Conservation (phyloP, 2,888 invertebrate genomes). For the Agriopis aurantiaria region DNA sequence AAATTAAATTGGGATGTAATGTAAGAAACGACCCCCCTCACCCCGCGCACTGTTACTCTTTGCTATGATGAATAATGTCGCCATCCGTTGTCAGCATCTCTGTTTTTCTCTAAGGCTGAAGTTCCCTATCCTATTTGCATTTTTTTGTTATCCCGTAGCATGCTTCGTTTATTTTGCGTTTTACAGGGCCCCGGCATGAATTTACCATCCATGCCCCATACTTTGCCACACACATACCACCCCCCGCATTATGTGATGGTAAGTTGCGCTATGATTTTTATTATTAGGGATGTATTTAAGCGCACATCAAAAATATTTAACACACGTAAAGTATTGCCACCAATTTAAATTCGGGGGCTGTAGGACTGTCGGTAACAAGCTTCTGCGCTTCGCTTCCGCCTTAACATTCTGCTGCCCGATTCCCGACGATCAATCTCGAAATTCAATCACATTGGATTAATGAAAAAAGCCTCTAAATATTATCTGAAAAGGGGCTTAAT, state of each 20-base stretch:
- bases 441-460: background rate
- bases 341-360: background rate
- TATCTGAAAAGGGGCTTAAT: too few relatives aligned
- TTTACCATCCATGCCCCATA: slow-evolving; percentile 83
- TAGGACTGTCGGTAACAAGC: background rate
- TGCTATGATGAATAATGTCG: background rate
- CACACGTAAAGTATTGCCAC: too few relatives aligned
- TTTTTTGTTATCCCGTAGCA: slow-evolving; percentile 73
- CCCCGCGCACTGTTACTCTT: background rate
- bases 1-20: too few relatives aligned
- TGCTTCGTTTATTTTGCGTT: slow-evolving; percentile 78
- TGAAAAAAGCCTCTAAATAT: background rate
- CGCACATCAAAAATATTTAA: background rate
- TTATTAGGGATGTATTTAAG: slow-evolving; percentile 1
- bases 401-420: background rate
- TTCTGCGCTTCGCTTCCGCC: slow-evolving; percentile 3
- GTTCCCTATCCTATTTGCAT: slow-evolving; percentile 51
- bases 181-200: slow-evolving; percentile 85
- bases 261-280: slow-evolving; percentile 64
- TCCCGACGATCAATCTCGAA: background rate
- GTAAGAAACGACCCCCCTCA: too few relatives aligned
- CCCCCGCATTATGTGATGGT: slow-evolving; percentile 86
- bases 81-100: background rate
- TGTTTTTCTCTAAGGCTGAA: slow-evolving; percentile 13
- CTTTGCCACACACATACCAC: slow-evolving; percentile 85